These are phyloP conservation scores for Paramuricea clavata DNA, from an alignment of 92 coral and sea anemone species.

Conservation along the genomic window DNA sequence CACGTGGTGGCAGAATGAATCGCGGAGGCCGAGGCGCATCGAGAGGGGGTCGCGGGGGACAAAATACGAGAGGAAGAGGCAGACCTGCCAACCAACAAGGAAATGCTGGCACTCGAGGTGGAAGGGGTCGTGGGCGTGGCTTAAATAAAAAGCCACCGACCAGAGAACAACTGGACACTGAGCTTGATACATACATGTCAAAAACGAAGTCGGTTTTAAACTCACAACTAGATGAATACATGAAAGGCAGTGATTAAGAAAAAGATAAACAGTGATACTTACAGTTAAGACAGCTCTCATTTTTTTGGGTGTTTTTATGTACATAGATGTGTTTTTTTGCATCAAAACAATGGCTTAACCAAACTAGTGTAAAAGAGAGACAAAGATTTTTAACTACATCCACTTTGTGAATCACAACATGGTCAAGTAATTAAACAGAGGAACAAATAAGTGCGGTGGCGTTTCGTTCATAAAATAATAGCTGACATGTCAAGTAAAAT, in stretches of 20 bases:
- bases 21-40: not conserved
- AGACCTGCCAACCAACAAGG: conserved; percentile 68
- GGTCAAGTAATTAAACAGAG: not conserved
- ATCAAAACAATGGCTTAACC: not conserved
- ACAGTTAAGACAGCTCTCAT: not conserved
- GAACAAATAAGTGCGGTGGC: not conserved
- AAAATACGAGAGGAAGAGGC: conserved; percentile 42
- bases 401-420: not conserved
- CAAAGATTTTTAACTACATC: too few species aligned
- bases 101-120: conserved; percentile 62
- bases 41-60: conserved; percentile 61
- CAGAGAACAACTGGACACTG: conserved; percentile 82
- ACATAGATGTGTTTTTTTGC: not conserved
- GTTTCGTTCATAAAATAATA: too few species aligned
- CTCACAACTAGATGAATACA: conserved; percentile 93
- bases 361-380: not conserved
- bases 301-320: not conserved
- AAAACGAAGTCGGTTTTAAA: conserved; percentile 91
- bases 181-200: conserved; percentile 96
- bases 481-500: too few species aligned
- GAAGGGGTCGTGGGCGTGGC: conserved; percentile 73
- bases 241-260: conserved; percentile 53
- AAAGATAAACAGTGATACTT: not conserved
- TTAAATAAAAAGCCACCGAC: conserved; percentile 69
- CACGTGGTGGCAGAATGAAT: not conserved